A percentile compares a stretch with the other conserved stretches of the same genome.
phyloP scores from a whole-genome alignment of 2,888 invertebrate species.

The Notocelia uddmanniana region DNA sequence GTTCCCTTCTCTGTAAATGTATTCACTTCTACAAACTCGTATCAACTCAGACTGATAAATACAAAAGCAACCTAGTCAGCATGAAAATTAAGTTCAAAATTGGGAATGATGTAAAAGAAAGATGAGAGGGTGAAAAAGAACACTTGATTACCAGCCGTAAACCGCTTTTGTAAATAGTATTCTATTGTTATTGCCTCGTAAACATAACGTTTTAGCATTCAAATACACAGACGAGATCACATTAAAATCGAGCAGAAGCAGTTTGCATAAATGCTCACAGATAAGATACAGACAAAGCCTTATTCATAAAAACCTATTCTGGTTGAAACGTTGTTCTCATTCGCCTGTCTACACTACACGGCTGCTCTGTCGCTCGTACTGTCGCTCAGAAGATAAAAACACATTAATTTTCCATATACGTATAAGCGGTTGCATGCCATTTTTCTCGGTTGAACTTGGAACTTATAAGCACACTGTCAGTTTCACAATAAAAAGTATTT shows the following conservation, averaged over 20 bases:
- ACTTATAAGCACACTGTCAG: no score
- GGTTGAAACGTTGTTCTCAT: no score
- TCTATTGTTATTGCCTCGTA: slow-evolving; percentile 35
- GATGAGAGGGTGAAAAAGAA: slow-evolving; percentile 10
- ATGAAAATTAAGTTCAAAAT: neutral
- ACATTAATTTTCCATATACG: no score
- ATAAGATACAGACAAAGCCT: neutral
- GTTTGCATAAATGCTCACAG: neutral
- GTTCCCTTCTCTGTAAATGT: slow-evolving; percentile 20
- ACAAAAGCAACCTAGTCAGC: neutral
- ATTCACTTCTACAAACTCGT: slow-evolving; percentile 8
- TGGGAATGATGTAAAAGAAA: neutral
- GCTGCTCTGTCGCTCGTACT: no score
- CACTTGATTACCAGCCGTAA: neutral
- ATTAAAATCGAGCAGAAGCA: slow-evolving; percentile 3
- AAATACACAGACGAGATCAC: slow-evolving; percentile 10
- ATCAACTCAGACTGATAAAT: neutral
- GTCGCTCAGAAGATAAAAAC: no score
- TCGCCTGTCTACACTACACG: no score
- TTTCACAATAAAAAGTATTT: no score
- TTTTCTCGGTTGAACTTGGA: no score
- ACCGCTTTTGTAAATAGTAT: slow-evolving; percentile 40
- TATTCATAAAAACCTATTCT: no score
- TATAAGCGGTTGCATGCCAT: no score
- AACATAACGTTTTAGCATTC: slow-evolving; percentile 32